Conservation (phyloP, 2,113 vertebrate genomes). For the Dromiciops gliroides region DNA sequence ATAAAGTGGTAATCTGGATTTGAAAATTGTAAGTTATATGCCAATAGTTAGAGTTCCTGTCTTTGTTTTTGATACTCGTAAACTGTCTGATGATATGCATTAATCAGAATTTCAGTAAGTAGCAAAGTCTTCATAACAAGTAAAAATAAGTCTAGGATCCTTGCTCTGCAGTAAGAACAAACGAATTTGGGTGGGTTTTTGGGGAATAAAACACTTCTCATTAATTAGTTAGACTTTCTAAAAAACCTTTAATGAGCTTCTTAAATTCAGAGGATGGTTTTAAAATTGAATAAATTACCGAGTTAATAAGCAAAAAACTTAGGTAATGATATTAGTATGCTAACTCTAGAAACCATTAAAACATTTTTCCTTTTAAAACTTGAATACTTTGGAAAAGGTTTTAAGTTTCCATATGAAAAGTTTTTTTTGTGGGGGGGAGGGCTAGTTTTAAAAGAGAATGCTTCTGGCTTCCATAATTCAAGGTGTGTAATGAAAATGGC, state of each 20-base stretch:
- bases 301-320: slow-evolving; percentile 47
- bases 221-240: slow-evolving; percentile 62
- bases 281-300: slow-evolving; percentile 64
- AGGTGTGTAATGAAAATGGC: slow-evolving; percentile 46
- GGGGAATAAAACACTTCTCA: slow-evolving; percentile 58
- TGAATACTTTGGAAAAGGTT: slow-evolving; percentile 26
- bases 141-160: slow-evolving; percentile 34
- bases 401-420: slow-evolving; percentile 48
- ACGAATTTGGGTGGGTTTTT: slow-evolving; percentile 30
- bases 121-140: slow-evolving; percentile 44
- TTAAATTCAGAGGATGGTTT: slow-evolving; percentile 58
- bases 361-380: no score
- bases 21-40: slow-evolving; percentile 54
- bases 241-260: slow-evolving; percentile 58
- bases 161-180: slow-evolving; percentile 55
- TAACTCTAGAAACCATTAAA: no score
- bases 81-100: slow-evolving; percentile 47
- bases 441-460: slow-evolving; percentile 20
- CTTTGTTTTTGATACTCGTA: slow-evolving; percentile 61
- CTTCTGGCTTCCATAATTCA: slow-evolving; percentile 52
- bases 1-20: slow-evolving; percentile 30
- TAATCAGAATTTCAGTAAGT: slow-evolving; percentile 58
- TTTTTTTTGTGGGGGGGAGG: slow-evolving; percentile 18
- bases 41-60: slow-evolving; percentile 30
- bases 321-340: slow-evolving; percentile 50